Conservation (phyloP, 2,797 vertebrate species). For the Semaprochilodus insignis region DNA sequence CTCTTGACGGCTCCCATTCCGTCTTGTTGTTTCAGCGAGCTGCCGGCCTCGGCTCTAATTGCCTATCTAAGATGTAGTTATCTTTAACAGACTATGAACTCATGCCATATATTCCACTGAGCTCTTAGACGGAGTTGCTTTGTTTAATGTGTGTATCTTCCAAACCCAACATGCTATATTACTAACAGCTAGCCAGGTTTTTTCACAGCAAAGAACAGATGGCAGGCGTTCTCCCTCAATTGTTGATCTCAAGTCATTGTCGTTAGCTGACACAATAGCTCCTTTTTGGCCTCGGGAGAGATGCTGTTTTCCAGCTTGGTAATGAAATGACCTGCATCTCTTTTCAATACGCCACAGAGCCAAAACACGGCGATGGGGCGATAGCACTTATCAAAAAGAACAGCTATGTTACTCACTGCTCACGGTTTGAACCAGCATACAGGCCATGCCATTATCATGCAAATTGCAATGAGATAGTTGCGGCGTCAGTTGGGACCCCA, state of each 20-base stretch:
- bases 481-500: neutral
- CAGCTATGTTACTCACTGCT: neutral
- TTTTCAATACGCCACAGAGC: neutral
- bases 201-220: conserved; percentile 12
- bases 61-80: too few species aligned
- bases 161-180: neutral
- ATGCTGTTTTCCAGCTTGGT: neutral
- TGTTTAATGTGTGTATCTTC: neutral
- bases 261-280: neutral
- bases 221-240: neutral
- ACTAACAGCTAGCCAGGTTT: neutral
- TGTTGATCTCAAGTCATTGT: conserved; percentile 13
- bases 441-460: conserved; percentile 39
- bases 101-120: neutral
- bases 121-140: neutral
- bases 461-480: conserved; percentile 51
- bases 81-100: neutral
- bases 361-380: neutral
- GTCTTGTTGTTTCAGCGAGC: too few species aligned
- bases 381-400: conserved; percentile 9
- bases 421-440: conserved; percentile 5
- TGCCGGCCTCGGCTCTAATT: too few species aligned
- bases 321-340: conserved; percentile 21
- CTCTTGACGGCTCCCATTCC: too few species aligned
- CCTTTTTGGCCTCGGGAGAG: conserved; percentile 6